Conservation (phyloP, 30 jellyfish, hydroid and myxozoan species). For the Aurelia coerulea region DNA sequence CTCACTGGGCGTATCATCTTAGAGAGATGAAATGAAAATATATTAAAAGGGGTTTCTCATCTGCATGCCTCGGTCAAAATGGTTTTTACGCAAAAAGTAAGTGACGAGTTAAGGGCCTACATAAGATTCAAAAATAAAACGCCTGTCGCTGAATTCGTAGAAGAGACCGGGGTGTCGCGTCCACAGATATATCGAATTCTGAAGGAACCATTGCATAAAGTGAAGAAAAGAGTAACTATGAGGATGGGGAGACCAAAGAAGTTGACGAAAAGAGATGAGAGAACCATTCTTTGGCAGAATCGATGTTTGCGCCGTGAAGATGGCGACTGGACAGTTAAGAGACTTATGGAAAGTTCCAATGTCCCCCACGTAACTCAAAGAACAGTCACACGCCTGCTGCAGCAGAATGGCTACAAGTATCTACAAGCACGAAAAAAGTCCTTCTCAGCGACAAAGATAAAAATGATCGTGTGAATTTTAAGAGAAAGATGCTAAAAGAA, state of each 20-base stretch:
- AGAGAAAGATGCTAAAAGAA: conserved; percentile 2
- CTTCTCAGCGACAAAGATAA: conserved; percentile 50
- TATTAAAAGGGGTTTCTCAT: too few relatives aligned
- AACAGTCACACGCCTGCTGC: conserved; percentile 27
- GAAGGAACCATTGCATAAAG: not conserved
- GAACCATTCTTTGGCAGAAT: conserved; percentile 7
- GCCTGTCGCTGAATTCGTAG: not conserved
- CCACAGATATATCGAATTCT: conserved; percentile 1
- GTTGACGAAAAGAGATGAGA: conserved; percentile 25
- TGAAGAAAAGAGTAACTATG: not conserved
- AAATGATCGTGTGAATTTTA: conserved; percentile 21
- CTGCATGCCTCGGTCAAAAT: not conserved
- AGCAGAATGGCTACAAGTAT: conserved; percentile 44
- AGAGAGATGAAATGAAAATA: too few relatives aligned
- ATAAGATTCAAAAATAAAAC: not conserved
- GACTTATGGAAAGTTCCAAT: conserved; percentile 36
- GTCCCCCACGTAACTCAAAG: conserved; percentile 13
- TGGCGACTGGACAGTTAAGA: conserved; percentile 28
- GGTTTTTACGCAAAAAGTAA: not conserved
- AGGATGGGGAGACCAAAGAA: conserved; percentile 37
- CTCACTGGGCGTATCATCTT: too few relatives aligned
- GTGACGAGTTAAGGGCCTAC: conserved; percentile 11
- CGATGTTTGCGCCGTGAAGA: conserved; percentile 5
- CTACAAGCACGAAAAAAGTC: conserved; percentile 55
- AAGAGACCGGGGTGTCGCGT: conserved; percentile 9